A percentile compares a stretch with the other conserved stretches of the same genome.
Conservation (phyloP, 2,113 vertebrate genomes). For the Prolemur simus region DNA sequence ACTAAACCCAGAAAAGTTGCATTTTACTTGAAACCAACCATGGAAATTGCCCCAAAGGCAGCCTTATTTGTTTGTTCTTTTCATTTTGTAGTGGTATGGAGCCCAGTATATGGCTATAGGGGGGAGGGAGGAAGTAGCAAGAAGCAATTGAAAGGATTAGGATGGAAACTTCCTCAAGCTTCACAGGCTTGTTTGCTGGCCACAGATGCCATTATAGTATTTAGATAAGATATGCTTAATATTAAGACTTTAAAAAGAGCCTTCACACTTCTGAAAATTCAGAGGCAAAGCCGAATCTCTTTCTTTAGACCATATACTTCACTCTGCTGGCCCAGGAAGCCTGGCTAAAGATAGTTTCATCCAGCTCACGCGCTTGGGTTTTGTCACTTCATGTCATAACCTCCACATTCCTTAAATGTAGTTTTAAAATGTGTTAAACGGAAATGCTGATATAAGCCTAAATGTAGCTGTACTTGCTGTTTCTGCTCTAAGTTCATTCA, state of each 20-base stretch:
- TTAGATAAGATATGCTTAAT: constrained; percentile 51
- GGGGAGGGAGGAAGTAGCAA: not conserved
- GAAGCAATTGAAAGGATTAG: constrained; percentile 45
- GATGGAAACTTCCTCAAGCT: constrained; percentile 19
- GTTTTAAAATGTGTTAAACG: constrained; percentile 61
- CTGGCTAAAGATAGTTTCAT: constrained; percentile 48
- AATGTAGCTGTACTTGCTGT: constrained; percentile 53
- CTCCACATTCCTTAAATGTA: constrained; percentile 64
- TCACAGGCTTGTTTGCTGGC: constrained; percentile 17
- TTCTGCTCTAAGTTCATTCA: constrained; percentile 66
- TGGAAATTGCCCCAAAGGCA: not conserved
- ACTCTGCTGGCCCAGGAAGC: not conserved
- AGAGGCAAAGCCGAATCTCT: constrained; percentile 9
- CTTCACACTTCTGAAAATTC: constrained; percentile 40
- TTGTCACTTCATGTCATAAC: constrained; percentile 68
- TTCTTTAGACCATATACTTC: constrained; percentile 30
- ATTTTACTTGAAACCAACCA: constrained; percentile 18
- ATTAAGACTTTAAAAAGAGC: constrained; percentile 52
- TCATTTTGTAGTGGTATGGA: not conserved
- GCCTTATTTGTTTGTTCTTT: constrained; percentile 3
- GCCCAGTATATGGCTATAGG: not conserved
- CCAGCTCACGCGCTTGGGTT: constrained; percentile 44
- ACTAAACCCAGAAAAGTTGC: constrained; percentile 12
- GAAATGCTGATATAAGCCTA: constrained; percentile 70
- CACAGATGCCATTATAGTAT: constrained; percentile 30